Percentiles rank a stretch among this genome's conserved stretches.
Evolutionary conservation across 2,888 invertebrate genomes (phyloP).

Genomic region (Timandra comae): DNA sequence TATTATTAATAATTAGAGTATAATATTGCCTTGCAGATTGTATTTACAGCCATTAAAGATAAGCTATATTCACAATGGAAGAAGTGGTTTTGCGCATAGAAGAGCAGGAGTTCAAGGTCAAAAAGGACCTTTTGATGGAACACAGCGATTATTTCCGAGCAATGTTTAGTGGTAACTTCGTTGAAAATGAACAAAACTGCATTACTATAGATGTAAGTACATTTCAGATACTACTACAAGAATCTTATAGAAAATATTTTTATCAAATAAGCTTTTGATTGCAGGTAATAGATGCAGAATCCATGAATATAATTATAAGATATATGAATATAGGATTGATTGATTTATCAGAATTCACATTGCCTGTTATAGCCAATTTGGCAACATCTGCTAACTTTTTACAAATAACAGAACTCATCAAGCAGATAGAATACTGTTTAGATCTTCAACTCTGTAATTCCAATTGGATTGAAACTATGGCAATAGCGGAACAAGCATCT

Average conservation of each 20-base stretch:
- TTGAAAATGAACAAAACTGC: slow-evolving; percentile 49
- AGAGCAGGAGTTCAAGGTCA: slow-evolving; percentile 41
- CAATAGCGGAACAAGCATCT: slow-evolving; percentile 48
- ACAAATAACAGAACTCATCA: slow-evolving; percentile 56
- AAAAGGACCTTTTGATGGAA: slow-evolving; percentile 47
- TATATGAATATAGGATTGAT: slow-evolving; percentile 56
- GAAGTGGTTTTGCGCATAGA: slow-evolving; percentile 45
- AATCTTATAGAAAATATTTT: no score
- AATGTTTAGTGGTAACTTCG: slow-evolving; percentile 65
- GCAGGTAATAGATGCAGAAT: slow-evolving; percentile 55
- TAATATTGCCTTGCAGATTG: no score
- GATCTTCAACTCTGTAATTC: slow-evolving; percentile 36
- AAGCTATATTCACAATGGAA: slow-evolving; percentile 16
- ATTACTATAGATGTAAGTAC: slow-evolving; percentile 56
- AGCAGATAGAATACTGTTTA: slow-evolving; percentile 53
- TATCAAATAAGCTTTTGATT: slow-evolving; percentile 12
- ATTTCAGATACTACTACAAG: background rate
- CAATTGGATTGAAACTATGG: slow-evolving; percentile 53
- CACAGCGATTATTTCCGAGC: slow-evolving; percentile 67
- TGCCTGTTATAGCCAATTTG: slow-evolving; percentile 41
- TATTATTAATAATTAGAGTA: no score
- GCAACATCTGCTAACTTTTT: slow-evolving; percentile 55
- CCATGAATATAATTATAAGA: slow-evolving; percentile 49
- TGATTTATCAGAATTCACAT: slow-evolving; percentile 44
- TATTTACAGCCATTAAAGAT: no score